Conservation (phyloP, 1,140 invertebrate genomes). For the Psilanteris sp. region DNA sequence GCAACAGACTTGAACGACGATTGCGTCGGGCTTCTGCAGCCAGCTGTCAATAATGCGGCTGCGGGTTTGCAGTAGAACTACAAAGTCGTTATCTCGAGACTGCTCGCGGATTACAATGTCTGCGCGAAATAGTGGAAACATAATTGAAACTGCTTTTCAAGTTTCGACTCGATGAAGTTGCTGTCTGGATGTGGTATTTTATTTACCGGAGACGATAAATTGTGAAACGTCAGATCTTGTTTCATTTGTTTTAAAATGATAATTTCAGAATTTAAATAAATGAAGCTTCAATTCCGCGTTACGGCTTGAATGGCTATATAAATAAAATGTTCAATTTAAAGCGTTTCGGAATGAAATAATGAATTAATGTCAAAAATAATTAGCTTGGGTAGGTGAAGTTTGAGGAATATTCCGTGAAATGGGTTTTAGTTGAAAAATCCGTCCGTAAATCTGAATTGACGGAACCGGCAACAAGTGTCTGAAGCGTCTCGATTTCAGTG, state of each 20-base stretch:
- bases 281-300: too few relatives aligned
- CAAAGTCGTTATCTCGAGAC: constrained; percentile 55
- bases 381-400: too few relatives aligned
- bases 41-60: constrained; percentile 63
- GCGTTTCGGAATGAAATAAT: too few relatives aligned
- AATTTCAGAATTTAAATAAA: neutral
- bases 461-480: constrained; percentile 52
- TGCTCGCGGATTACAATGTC: constrained; percentile 64
- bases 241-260: constrained; percentile 10
- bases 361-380: too few relatives aligned
- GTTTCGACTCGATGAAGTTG: constrained; percentile 28
- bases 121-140: constrained; percentile 36
- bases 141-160: constrained; percentile 39
- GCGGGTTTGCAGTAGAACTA: constrained; percentile 25
- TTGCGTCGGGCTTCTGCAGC: constrained; percentile 55
- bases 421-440: constrained; percentile 15
- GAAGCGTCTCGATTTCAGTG: constrained; percentile 55
- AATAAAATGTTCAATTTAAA: too few relatives aligned
- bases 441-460: constrained; percentile 24
- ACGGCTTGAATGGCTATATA: too few relatives aligned
- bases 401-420: too few relatives aligned
- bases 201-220: constrained; percentile 10
- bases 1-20: constrained; percentile 45
- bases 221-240: constrained; percentile 13
- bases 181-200: constrained; percentile 1